These are phyloP conservation scores for Galaxias olidus DNA, from an alignment of 2,797 vertebrate species.

Conservation along the genomic window DNA sequence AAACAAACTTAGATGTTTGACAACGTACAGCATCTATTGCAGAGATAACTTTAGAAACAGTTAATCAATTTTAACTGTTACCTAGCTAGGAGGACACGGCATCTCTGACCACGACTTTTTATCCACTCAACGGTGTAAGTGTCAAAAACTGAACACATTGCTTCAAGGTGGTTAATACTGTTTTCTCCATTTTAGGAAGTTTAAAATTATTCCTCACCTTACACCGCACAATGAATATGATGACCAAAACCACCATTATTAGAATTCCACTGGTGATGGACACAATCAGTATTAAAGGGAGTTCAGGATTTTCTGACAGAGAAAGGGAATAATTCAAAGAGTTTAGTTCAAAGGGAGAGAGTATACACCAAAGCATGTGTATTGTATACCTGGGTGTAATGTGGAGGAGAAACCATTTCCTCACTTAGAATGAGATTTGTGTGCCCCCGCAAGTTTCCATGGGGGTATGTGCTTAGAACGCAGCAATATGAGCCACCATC, in stretches of 20 bases:
- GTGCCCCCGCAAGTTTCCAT: conserved; percentile 1
- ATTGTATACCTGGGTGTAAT: neutral
- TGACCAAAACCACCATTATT: neutral
- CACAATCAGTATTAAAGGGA: neutral
- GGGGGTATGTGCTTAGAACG: conserved; percentile 12
- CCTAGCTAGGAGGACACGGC: too few relatives aligned
- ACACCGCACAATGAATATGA: neutral
- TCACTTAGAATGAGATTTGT: neutral
- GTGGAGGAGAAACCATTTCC: neutral
- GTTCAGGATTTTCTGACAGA: neutral
- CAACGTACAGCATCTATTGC: too few relatives aligned
- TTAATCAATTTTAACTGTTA: too few relatives aligned
- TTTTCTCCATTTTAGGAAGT: too few relatives aligned
- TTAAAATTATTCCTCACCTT: conserved; percentile 19
- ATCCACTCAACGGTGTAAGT: too few relatives aligned
- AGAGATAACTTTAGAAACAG: too few relatives aligned
- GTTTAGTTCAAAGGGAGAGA: neutral
- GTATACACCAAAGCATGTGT: neutral
- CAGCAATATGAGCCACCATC: conserved; percentile 25
- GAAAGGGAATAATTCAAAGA: neutral
- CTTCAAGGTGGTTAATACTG: too few relatives aligned
- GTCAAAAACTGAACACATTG: too few relatives aligned
- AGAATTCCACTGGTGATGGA: conserved; percentile 3
- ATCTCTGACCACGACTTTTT: too few relatives aligned
- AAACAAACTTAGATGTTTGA: too few relatives aligned